Evolutionary conservation across 1,140 invertebrate species (phyloP).

Genomic region (Cotesia typhae): DNA sequence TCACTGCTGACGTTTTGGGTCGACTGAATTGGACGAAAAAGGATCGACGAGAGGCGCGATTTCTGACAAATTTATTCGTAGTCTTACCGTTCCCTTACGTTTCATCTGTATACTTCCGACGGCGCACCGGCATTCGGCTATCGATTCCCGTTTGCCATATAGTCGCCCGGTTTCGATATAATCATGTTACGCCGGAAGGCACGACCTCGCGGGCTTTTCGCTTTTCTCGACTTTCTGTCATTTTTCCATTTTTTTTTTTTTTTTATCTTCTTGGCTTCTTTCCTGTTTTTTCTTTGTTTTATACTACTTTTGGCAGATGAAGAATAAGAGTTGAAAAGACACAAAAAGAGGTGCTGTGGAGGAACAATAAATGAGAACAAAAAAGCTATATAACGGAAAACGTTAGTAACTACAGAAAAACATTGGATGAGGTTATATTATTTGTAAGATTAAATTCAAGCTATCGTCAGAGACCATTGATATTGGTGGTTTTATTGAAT

Average conservation of each 20-base stretch:
- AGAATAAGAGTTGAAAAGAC: constrained; percentile 21
- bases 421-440: constrained; percentile 50
- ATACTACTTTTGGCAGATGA: constrained; percentile 4
- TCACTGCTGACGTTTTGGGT: constrained; percentile 24
- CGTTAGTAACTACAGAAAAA: constrained; percentile 14
- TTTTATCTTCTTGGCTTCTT: constrained; percentile 20
- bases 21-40: constrained; percentile 38
- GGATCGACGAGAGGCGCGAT: constrained; percentile 43
- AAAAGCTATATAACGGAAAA: not conserved
- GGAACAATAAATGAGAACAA: constrained; percentile 21
- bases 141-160: constrained; percentile 46
- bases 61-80: constrained; percentile 56
- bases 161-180: constrained; percentile 43
- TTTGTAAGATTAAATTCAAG: constrained; percentile 47
- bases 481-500: no score
- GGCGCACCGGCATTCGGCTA: constrained; percentile 38
- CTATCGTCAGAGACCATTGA: constrained; percentile 49
- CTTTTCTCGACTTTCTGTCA: constrained; percentile 28
- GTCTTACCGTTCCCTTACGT: constrained; percentile 28
- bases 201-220: constrained; percentile 43
- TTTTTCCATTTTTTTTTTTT: constrained; percentile 33
- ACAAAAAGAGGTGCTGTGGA: not conserved
- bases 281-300: not conserved
- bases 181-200: constrained; percentile 53
- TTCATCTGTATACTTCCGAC: constrained; percentile 37